Evolutionary conservation across 2,888 invertebrate genomes (phyloP).

Genomic region (Rhamnusium bicolor): DNA sequence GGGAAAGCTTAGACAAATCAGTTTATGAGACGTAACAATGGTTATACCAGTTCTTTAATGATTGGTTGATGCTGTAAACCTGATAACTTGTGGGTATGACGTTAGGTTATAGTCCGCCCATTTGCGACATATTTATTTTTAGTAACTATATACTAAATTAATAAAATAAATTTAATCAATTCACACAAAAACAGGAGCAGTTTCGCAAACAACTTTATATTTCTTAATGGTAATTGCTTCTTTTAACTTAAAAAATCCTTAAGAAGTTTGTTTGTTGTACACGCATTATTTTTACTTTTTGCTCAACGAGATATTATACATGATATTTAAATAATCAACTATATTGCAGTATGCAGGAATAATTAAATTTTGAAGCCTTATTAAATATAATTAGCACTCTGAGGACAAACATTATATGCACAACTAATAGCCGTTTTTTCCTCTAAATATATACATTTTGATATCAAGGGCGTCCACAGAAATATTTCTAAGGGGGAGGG

Average conservation of each 20-base stretch:
- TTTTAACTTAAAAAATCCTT: neutral
- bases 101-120: constrained; percentile 50
- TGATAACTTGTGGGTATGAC: constrained; percentile 54
- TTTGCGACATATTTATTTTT: constrained; percentile 52
- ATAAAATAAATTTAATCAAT: constrained; percentile 13
- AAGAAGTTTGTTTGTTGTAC: neutral
- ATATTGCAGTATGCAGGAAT: neutral
- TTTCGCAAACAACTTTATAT: constrained; percentile 5
- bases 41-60: constrained; percentile 50
- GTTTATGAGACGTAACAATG: constrained; percentile 51
- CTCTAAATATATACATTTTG: neutral
- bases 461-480: too few species aligned
- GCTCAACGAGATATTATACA: neutral
- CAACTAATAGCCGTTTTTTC: neutral
- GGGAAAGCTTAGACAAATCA: constrained; percentile 52
- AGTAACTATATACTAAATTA: constrained; percentile 34
- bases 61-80: constrained; percentile 50
- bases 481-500: too few species aligned
- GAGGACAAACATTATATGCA: neutral
- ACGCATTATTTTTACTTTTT: neutral
- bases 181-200: neutral
- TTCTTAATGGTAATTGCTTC: constrained; percentile 5
- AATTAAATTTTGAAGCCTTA: constrained; percentile 1
- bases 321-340: neutral
- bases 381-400: neutral